Base-by-base conservation (phyloP, 2,113 vertebrate species). In the Casuarius casuarius region DNA sequence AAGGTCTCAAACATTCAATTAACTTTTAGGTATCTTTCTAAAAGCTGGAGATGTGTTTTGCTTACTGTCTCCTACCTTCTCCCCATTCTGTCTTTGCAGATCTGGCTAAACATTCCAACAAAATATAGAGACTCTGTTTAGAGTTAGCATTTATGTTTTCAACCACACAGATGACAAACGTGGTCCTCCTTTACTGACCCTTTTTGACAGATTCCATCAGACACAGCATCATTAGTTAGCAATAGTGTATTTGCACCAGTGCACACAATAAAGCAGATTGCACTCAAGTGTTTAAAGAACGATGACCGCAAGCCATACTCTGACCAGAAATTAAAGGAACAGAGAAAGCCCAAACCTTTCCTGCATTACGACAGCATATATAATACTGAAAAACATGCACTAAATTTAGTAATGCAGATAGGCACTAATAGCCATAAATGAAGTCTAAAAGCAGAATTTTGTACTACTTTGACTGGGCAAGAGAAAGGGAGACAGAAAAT, bases 241-340 rank as follows among this genome's bases (percentile, higher is more conserved):
- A 33, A 48, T 4, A 59, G 38, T 0, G 0, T 23, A 18, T 16
- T 25, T 35, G 9, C n/a, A 68, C n/a, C n/a, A 49, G 9, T 0
- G 4, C 16, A 44, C 28, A 33, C 1, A 1, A 38, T 3, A n/a
- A 25, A 3, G 51, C 35, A 12, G 19, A 4, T 12, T 10, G 42
- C 56, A 51, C 10, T 29, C 6, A 9, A 63, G 19, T 9, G 31
- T 58, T 81, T 70, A 18, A 18, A 35, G 8, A 19, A 38, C 25
- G 10, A 11, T 63, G 59, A 63, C 11, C 17, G 77, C 19, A 35
- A 72, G 17, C 23, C 7, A 35, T 4, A 7, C 14, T 52, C 46
- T 74, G 46, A 73, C 11, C 19, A 48, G 22, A 31, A 26, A 59
- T 33, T 54, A 35, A 84, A 31, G 63, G 35, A 67, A 95, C 12